Percentiles rank a stretch among this genome's conserved stretches.
Evolutionary conservation across 2,113 vertebrate species (phyloP).

Genomic region (Vulpes lagopus): DNA sequence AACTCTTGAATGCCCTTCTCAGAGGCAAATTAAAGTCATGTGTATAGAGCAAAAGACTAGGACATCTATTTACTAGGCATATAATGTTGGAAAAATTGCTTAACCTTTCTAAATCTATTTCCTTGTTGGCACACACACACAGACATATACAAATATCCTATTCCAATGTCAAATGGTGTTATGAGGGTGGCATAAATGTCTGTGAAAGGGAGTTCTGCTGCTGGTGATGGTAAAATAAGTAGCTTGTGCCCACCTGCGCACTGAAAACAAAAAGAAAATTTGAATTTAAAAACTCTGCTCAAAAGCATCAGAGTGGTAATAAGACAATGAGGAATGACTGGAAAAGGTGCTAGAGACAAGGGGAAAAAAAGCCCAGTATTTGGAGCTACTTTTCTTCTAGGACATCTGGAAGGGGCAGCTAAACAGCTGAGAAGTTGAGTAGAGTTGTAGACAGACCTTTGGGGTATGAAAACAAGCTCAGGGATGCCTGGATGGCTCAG

Average conservation of each 20-base stretch:
- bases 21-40: neutral
- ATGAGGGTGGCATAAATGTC: neutral
- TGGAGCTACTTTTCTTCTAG: neutral
- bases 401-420: neutral
- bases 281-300: neutral
- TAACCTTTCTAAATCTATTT: neutral
- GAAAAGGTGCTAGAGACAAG: neutral
- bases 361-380: neutral
- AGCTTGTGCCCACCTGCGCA: accelerated
- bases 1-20: neutral
- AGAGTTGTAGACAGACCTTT: neutral
- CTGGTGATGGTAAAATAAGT: neutral
- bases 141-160: neutral
- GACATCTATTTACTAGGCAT: neutral
- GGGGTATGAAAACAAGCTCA: neutral
- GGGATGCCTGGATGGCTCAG: too few species aligned
- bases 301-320: neutral
- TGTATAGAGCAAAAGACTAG: neutral
- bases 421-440: neutral
- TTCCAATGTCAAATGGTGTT: neutral
- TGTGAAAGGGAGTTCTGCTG: neutral
- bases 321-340: neutral
- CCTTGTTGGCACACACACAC: neutral
- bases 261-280: neutral
- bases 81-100: neutral